Evolutionary conservation across 2,113 vertebrate genomes (phyloP).

Genomic region (Microcebus ravelobensis): DNA sequence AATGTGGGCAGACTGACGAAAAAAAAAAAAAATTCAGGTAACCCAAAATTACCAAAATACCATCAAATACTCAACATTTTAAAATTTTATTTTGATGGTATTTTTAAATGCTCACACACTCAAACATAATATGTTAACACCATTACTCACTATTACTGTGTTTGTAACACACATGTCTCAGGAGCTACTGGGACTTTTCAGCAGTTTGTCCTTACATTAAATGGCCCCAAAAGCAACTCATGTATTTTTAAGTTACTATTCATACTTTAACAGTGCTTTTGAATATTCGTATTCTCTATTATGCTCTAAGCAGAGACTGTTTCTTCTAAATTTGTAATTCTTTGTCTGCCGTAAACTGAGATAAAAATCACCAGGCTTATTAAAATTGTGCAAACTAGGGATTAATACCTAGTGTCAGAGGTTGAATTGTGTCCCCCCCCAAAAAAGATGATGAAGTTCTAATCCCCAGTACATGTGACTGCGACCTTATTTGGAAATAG

Average conservation of each 20-base stretch:
- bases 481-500: neutral
- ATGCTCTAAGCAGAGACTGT: neutral
- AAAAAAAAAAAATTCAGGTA: neutral
- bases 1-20: neutral
- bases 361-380: neutral
- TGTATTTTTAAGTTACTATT: neutral
- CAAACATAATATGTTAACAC: neutral
- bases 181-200: neutral
- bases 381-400: neutral
- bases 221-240: neutral
- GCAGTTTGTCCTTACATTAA: neutral
- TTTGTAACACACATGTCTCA: neutral
- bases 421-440: neutral
- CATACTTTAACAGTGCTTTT: neutral
- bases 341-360: neutral
- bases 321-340: neutral
- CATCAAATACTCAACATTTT: neutral
- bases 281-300: neutral
- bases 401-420: neutral
- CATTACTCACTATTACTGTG: neutral
- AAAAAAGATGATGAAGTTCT: neutral
- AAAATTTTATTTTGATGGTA: neutral
- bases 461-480: neutral
- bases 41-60: constrained; percentile 10
- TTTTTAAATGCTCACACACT: neutral